Evolutionary conservation across 2,888 invertebrate species (phyloP).

Genomic region (Argyresthia goedartella): DNA sequence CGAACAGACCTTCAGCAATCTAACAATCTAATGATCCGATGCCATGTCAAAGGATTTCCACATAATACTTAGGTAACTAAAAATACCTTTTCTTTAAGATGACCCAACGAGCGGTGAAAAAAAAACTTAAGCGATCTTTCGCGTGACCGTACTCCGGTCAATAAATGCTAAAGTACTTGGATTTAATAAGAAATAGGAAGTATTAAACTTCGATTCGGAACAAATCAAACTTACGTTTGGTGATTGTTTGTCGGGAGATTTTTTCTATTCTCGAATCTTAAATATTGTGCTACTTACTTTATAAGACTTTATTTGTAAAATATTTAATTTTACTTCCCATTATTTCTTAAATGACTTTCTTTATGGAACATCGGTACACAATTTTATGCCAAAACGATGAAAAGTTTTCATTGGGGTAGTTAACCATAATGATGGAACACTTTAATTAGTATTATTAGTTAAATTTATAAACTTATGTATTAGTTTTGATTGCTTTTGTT

Average conservation of each 20-base stretch:
- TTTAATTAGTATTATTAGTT: too few species aligned
- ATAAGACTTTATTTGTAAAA: too few species aligned
- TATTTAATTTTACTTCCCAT: too few species aligned
- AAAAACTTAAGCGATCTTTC: conserved; percentile 45
- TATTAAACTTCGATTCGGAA: conserved; percentile 1
- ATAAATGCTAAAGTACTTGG: conserved; percentile 29
- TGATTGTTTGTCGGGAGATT: background rate
- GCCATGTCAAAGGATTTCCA: conserved; percentile 62
- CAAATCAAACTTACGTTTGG: background rate
- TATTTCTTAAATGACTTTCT: too few species aligned
- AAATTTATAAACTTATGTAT: too few species aligned
- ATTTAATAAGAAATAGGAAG: conserved; percentile 3
- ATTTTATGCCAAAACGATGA: too few species aligned
- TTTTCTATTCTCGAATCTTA: background rate
- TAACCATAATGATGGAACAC: too few species aligned
- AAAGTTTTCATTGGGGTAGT: too few species aligned
- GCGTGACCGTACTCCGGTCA: conserved; percentile 56
- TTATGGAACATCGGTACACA: too few species aligned
- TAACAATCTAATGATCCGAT: conserved; percentile 56
- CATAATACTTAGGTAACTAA: conserved; percentile 32
- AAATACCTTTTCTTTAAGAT: conserved; percentile 26
- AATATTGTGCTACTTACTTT: too few species aligned
- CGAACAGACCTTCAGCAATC: conserved; percentile 39
- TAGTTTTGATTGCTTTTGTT: too few species aligned
- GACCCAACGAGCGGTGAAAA: conserved; percentile 38